Evolutionary conservation across 2,888 invertebrate species (phyloP).

Genomic region (Cyaniris semiargus): DNA sequence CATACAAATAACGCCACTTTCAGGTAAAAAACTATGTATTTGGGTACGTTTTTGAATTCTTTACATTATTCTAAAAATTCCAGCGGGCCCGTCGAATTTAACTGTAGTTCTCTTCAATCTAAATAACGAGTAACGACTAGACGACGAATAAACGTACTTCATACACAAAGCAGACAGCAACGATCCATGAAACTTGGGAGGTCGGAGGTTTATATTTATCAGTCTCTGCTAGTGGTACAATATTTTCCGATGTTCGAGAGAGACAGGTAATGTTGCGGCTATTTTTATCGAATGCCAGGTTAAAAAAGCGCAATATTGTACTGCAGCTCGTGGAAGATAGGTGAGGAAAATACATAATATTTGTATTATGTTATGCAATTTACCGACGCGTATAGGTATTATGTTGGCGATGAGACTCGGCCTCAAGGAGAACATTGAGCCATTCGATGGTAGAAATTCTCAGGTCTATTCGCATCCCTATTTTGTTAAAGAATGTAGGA

Average conservation of each 20-base stretch:
- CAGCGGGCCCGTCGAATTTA: background rate
- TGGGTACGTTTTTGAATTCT: background rate
- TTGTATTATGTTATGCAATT: background rate
- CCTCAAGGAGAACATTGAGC: background rate
- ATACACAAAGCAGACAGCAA: background rate
- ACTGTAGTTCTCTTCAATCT: background rate
- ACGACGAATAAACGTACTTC: background rate
- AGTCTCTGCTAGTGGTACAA: conserved; percentile 47
- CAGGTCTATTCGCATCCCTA: background rate
- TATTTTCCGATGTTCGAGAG: conserved; percentile 47
- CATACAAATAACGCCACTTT: background rate
- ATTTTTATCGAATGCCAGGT: conserved; percentile 52
- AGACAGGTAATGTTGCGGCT: conserved; percentile 54
- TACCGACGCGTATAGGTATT: background rate
- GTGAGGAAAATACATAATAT: background rate
- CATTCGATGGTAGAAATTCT: background rate
- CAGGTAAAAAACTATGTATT: background rate
- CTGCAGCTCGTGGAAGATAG: background rate
- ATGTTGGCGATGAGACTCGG: background rate
- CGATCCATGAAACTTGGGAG: conserved; percentile 10
- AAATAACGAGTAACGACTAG: background rate
- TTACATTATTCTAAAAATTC: background rate
- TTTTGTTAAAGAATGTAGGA: background rate
- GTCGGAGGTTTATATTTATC: conserved; percentile 43
- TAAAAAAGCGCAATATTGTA: conserved; percentile 33